Evolutionary conservation across 2,797 vertebrate species (phyloP), one percentile per base, ranked within the genome.

Genomic region (Delichon dasypus): DNA sequence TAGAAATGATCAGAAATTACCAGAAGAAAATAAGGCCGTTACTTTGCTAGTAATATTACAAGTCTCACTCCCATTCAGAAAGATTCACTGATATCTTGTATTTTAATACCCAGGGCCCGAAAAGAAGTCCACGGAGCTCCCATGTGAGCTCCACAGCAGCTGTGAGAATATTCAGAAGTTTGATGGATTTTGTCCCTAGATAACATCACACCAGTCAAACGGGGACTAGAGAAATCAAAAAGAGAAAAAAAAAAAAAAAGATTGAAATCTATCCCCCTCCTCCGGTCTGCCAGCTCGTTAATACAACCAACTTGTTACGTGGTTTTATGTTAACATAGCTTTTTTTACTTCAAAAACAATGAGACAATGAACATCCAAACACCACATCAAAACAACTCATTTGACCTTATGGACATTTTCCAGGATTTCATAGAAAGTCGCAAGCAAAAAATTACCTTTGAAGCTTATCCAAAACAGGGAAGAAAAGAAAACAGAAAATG

Each of bases 11-110:
- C 70, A 78, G 82, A 86, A 85, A 51, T 76, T 51, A 66, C 16
- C 29, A 53, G 32, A 76, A 78, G 42, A 81, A 94, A 92, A 88
- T 53, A 81, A 84, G 67, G 64, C n/a, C 27, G 26, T 67, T 92
- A 61, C 5, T 66, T 88, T n/a, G 22, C 50, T 88, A 32, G 60
- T 84, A 64, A 66, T 40, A 75, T 32, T 45, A 27, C 2, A 30
- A 88, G 32, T 36, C 30, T 79, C 23, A 13, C 29, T 57, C 57
- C 22, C 32, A 18, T 81, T 74, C 71, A 85, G 62, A 74, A 81
- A 86, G 61, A 65, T 50, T 40, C 70, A 21, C 36, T 60, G 15
- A 13, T 40, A 40, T n/a, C 50, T 70, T 60, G 2, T 10, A 53
- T 72, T 88, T 91, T 72, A 76, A 53, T 21, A 60, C 10, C 8